Base-by-base conservation (phyloP, 2,797 vertebrate species). In the Bovichtus variegatus region DNA sequence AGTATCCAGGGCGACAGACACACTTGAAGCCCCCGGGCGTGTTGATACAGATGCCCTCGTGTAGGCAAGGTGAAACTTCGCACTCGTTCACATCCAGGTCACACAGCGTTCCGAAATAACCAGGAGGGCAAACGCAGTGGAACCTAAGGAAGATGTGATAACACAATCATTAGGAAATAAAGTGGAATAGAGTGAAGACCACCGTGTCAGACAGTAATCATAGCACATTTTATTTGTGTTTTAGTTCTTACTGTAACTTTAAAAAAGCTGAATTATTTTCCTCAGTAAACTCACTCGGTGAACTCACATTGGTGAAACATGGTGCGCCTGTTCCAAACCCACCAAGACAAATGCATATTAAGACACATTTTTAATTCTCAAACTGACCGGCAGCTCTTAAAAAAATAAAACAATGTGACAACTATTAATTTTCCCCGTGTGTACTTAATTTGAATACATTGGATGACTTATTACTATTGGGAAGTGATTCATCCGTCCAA, bases 81-180 rank as follows among this genome's bases (percentile, higher is more conserved):
- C 96, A 97, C 82, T 97, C 94, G 46, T 96, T 96, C 88, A 96
- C 85, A 60, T 96, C 95, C 91, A 97, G 85, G 92, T 97, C 94
- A 92, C 96, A 97, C 53, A 95, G 71, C 10, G 76, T 79, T 76
- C 95, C 96, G 31, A 95, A 95, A 88, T 95, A 96, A 67, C 94
- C 95, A 69, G 92, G 78, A 65, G 92, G 89, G 86, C 95, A 97
- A 63, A 86, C 85, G 83, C 96, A 97, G 55, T 64, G 68, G 90
- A 96, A 96, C 81, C 96, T 97, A 57, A 69, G 71, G 54, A 84
- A 83, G 6, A 87, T 44, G 40, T 68, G 44, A 87, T 69, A 83
- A 83, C 64, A 79, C 64, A 50, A 69, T 85, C 59, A 88, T 82
- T 63, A 68, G 36, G 60, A 67, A 82, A 80, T n/a, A 13, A 55